Base-by-base conservation (phyloP, 2,113 vertebrate species). In the Tringa solitaria region DNA sequence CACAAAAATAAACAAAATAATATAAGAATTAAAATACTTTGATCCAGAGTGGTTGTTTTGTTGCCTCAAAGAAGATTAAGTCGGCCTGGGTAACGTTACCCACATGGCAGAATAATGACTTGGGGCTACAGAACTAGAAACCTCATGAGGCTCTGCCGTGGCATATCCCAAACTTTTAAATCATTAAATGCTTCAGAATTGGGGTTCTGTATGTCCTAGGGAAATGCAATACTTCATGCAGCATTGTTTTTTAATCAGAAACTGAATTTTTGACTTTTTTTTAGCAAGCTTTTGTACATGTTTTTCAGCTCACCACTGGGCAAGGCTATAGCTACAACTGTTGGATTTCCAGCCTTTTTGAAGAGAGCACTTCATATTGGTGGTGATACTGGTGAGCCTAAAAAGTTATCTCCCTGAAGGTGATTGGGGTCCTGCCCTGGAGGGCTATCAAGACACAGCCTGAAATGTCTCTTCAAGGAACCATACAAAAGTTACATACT, bases 11-110 rank as follows among this genome's bases (percentile, higher is more conserved):
- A 84, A 19, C 35, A 51, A 84, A 87, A 89, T 54, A 82, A 75
- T 74, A 28, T 43, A 75, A 78, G 74, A 89, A 90, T 80, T 24
- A 89, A 93, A 93, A 90, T 69, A 27, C 28, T 84, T 68, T 46
- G 61, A 61, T 94, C 67, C 51, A 91, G 53, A 28, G 22, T 68
- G 48, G 45, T 45, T 72, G 76, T 67, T 72, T 32, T 10, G 15
- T 60, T 96, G 51, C 61, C 73, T 84, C 90, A 68, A 81, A 76
- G 82, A 63, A 63, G 26, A 95, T 75, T 61, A 84, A 87, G 24
- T 72, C 11, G 6, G 60, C 26, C 88, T 86, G 77, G 65, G 77
- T 84, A 82, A 76, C 10, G 3, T 92, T 78, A 87, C 10, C 21
- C 39, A 23, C 45, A 51, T n/a, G 80, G 48, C 65, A 89, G 69